phyloP scores from a whole-genome alignment of 2,113 vertebrate species.

The Rhea americana region DNA sequence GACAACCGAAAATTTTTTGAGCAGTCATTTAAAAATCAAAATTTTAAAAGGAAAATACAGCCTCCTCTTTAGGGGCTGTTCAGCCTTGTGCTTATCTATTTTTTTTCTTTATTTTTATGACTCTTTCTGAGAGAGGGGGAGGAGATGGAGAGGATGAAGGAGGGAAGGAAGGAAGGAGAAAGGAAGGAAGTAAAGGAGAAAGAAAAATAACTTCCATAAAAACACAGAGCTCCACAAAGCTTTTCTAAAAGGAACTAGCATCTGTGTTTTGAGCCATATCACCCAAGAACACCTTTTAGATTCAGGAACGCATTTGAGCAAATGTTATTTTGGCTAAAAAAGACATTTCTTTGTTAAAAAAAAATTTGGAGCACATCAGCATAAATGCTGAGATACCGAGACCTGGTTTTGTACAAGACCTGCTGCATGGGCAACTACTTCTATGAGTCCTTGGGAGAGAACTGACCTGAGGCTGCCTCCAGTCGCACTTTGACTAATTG shows the following conservation, averaged over 20 bases:
- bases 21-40: background rate
- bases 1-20: background rate
- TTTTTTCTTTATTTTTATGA: background rate
- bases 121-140: background rate
- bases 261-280: background rate
- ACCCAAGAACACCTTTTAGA: constrained; percentile 2
- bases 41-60: background rate
- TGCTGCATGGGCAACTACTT: background rate
- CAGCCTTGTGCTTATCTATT: background rate
- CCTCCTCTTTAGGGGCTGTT: background rate
- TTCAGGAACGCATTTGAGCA: background rate
- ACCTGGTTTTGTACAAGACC: background rate
- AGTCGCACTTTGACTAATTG: background rate
- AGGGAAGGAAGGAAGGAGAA: background rate
- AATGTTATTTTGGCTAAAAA: background rate
- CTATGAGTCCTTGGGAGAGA: background rate
- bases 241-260: background rate
- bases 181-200: background rate
- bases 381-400: background rate
- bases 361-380: background rate
- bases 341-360: background rate
- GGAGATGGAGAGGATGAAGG: background rate
- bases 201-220: constrained; percentile 4
- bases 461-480: background rate
- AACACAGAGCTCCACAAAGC: background rate